These are phyloP conservation scores for Taeniopygia guttata DNA, from an alignment of 2,797 vertebrate species.

Conservation along the genomic window DNA sequence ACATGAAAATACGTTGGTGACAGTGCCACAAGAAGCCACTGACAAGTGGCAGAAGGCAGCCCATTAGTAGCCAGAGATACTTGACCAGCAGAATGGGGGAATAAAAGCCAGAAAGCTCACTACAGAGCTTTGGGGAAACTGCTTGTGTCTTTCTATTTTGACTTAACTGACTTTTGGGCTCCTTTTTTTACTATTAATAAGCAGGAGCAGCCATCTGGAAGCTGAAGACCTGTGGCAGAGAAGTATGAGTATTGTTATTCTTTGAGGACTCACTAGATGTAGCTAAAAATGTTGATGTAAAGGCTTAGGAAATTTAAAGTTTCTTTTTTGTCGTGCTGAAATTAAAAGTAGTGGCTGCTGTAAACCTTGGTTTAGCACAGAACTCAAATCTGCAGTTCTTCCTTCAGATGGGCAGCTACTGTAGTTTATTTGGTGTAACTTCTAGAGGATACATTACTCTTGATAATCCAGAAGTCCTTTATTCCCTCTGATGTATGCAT, in stretches of 20 bases:
- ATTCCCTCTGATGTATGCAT: background rate
- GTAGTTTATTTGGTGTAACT: background rate
- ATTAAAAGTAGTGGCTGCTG: background rate
- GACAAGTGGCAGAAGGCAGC: background rate
- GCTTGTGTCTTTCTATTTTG: background rate
- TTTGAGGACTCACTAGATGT: background rate
- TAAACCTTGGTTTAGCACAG: background rate
- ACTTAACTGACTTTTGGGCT: background rate
- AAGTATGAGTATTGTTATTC: background rate
- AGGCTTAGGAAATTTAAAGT: background rate
- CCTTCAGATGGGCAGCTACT: background rate
- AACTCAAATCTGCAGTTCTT: background rate
- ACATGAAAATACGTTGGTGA: background rate
- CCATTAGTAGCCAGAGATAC: background rate
- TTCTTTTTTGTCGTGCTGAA: background rate
- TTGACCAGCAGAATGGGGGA: background rate
- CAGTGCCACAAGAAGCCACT: background rate
- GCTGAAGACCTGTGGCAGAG: background rate
- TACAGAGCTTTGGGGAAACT: background rate
- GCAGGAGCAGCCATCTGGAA: background rate
- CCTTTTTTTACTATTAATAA: background rate
- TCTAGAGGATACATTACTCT: background rate
- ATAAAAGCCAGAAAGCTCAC: background rate
- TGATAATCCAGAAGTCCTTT: background rate
- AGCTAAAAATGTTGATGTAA: background rate